These are phyloP conservation scores for Seriola quinqueradiata DNA, from an alignment of 2,113 vertebrate genomes.

Conservation along the genomic window DNA sequence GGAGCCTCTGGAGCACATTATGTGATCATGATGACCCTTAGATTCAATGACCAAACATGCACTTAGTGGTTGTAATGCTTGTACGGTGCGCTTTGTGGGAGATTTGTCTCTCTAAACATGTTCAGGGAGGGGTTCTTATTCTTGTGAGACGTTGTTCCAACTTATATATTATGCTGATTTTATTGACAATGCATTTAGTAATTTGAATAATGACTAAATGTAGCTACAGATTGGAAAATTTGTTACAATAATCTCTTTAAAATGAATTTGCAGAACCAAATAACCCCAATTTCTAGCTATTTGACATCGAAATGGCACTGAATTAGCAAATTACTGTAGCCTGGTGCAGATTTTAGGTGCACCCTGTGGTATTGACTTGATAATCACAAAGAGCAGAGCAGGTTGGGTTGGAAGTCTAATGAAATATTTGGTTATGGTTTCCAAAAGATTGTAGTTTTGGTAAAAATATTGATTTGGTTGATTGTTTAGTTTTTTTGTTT, in stretches of 20 bases:
- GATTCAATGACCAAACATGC: conserved; percentile 89
- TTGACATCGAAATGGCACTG: not conserved
- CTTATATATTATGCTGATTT: conserved; percentile 48
- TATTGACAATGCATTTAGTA: conserved; percentile 55
- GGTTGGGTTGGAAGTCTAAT: not conserved
- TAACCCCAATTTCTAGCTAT: not conserved
- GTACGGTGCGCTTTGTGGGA: conserved; percentile 13
- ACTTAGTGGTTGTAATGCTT: conserved; percentile 74
- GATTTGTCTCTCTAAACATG: conserved; percentile 74
- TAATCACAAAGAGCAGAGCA: not conserved
- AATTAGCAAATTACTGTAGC: not conserved
- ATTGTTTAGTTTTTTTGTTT: too few species aligned
- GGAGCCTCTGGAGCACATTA: conserved; percentile 85
- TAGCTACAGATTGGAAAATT: conserved; percentile 38
- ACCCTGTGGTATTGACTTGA: not conserved
- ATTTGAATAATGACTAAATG: conserved; percentile 38
- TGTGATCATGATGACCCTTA: conserved; percentile 78
- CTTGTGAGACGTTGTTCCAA: conserved; percentile 29
- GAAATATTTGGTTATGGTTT: not conserved
- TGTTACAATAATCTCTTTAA: conserved; percentile 49
- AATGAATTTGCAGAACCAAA: conserved; percentile 1
- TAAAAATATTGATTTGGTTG: not conserved
- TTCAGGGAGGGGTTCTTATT: conserved; percentile 25
- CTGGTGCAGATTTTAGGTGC: conserved; percentile 1
- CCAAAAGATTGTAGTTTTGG: not conserved